Evolutionary conservation across 2,888 invertebrate species (phyloP).

Genomic region (Andrena flavipes): DNA sequence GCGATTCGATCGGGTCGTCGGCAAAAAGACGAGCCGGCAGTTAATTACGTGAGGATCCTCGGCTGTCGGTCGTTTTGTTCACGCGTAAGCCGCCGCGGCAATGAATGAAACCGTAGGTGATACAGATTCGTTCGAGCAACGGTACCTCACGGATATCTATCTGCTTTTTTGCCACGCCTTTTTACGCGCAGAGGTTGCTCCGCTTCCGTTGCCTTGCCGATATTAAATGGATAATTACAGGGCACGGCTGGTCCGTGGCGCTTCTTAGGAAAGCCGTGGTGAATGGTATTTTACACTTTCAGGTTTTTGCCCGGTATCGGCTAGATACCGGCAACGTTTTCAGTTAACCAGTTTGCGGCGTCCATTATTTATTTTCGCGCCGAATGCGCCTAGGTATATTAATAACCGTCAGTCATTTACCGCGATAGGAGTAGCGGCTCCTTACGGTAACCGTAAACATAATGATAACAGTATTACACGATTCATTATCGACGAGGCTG

Average conservation of each 20-base stretch:
- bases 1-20: neutral
- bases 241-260: constrained; percentile 15
- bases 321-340: neutral
- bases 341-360: neutral
- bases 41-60: constrained; percentile 60
- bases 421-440: neutral
- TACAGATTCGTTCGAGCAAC: constrained; percentile 66
- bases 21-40: constrained; percentile 13
- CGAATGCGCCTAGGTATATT: constrained; percentile 6
- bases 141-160: constrained; percentile 58
- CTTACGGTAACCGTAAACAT: constrained; percentile 25
- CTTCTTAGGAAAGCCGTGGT: neutral
- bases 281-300: constrained; percentile 25
- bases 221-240: constrained; percentile 50
- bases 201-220: constrained; percentile 30
- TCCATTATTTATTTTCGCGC: neutral
- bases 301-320: constrained; percentile 6
- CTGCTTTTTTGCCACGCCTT: constrained; percentile 39
- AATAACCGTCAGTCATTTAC: constrained; percentile 5
- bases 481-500: neutral
- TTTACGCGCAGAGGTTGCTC: constrained; percentile 27
- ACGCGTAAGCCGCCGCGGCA: constrained; percentile 20
- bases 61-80: constrained; percentile 25
- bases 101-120: constrained; percentile 55
- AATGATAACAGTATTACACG: constrained; percentile 8